phyloP scores from a whole-genome alignment of 2,113 vertebrate genomes.

The Columba janthina region DNA sequence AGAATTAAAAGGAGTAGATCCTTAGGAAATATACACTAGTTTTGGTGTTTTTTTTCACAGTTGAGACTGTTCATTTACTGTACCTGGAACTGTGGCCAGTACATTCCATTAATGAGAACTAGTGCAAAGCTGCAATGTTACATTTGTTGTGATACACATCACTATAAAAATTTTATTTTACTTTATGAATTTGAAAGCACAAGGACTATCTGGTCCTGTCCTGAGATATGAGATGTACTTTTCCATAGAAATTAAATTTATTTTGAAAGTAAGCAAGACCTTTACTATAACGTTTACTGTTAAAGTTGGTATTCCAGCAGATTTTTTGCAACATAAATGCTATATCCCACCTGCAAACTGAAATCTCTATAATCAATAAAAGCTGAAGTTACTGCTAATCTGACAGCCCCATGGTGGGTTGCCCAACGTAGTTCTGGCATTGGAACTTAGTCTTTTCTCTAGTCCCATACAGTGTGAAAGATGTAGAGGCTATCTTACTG shows the following conservation, averaged over 20 bases:
- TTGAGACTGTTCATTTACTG: neutral
- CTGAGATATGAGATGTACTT: neutral
- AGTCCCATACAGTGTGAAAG: neutral
- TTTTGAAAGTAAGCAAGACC: neutral
- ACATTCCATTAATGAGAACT: neutral
- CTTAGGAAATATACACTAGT: neutral
- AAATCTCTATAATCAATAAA: neutral
- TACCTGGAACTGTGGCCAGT: neutral
- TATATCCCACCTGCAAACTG: neutral
- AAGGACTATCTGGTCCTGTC: neutral
- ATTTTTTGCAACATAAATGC: neutral
- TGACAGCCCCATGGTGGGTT: neutral
- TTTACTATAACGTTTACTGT: neutral
- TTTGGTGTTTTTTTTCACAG: neutral
- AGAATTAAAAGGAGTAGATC: neutral
- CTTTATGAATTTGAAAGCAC: neutral
- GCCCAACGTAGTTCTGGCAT: neutral
- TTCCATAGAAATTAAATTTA: neutral
- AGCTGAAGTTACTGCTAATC: neutral
- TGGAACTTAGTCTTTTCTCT: neutral
- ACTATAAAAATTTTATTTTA: neutral
- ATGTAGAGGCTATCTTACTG: neutral
- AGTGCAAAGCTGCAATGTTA: neutral
- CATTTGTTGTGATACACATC: neutral
- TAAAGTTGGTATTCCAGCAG: neutral